Evolutionary conservation across 2,797 vertebrate genomes (phyloP).

Genomic region (Sardinella longiceps): DNA sequence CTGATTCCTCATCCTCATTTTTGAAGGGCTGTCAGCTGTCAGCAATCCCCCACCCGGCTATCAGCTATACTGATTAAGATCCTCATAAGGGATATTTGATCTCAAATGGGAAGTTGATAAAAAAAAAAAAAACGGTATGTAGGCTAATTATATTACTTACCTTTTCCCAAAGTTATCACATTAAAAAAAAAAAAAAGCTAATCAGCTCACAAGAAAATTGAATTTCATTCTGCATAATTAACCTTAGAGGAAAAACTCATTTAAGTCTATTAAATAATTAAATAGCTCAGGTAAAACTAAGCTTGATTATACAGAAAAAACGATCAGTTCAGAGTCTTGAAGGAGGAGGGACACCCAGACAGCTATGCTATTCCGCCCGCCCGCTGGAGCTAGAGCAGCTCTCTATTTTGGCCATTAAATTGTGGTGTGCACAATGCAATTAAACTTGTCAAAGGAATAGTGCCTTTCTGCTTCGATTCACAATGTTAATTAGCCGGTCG

Average conservation of each 20-base stretch:
- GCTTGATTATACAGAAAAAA: slow-evolving; percentile 67
- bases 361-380: slow-evolving; percentile 63
- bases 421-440: slow-evolving; percentile 68
- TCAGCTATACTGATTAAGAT: not conserved
- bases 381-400: slow-evolving; percentile 63
- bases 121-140: slow-evolving; percentile 25
- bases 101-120: slow-evolving; percentile 10
- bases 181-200: slow-evolving; percentile 71
- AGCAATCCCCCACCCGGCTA: not conserved
- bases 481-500: slow-evolving; percentile 78
- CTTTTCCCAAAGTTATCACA: slow-evolving; percentile 29
- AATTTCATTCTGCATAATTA: slow-evolving; percentile 80
- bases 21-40: not conserved
- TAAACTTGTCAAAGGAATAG: slow-evolving; percentile 71
- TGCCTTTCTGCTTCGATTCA: slow-evolving; percentile 80
- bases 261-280: slow-evolving; percentile 80
- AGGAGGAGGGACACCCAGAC: slow-evolving; percentile 62
- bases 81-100: not conserved
- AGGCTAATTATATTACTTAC: slow-evolving; percentile 27
- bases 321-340: slow-evolving; percentile 63
- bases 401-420: slow-evolving; percentile 74
- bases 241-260: slow-evolving; percentile 73
- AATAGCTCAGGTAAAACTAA: slow-evolving; percentile 78
- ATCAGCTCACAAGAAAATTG: slow-evolving; percentile 75
- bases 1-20: not conserved